phyloP scores from a whole-genome alignment of 2,113 vertebrate genomes.

The Piaya cayana region DNA sequence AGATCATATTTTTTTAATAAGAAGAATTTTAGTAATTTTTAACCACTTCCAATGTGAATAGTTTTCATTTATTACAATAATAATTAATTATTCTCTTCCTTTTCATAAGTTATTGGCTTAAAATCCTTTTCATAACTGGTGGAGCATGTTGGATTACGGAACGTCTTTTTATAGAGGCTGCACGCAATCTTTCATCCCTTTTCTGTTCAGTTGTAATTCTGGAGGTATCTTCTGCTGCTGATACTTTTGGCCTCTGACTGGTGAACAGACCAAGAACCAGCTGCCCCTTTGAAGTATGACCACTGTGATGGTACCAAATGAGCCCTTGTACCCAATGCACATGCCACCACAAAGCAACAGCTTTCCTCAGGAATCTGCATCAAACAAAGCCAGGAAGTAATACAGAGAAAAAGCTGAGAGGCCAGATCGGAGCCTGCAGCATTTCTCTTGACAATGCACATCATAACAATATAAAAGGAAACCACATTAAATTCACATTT shows the following conservation, averaged over 20 bases:
- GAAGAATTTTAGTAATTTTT: not conserved
- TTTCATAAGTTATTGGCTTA: not conserved
- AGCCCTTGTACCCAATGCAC: not conserved
- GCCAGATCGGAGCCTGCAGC: not conserved
- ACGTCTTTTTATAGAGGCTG: not conserved
- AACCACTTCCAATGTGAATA: not conserved
- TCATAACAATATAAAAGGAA: constrained; percentile 7
- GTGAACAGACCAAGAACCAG: not conserved
- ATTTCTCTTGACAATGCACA: constrained; percentile 15
- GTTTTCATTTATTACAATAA: not conserved
- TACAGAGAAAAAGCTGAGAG: constrained; percentile 9
- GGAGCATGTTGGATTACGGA: not conserved
- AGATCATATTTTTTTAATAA: not conserved
- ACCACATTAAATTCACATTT: constrained; percentile 45
- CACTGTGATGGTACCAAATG: not conserved
- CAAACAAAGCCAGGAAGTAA: not conserved
- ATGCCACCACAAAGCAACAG: not conserved
- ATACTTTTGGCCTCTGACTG: not conserved
- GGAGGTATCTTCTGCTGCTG: too few species aligned
- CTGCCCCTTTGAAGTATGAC: not conserved
- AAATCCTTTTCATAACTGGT: not conserved
- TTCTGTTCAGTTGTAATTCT: not conserved
- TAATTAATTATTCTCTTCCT: not conserved
- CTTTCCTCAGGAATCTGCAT: not conserved
- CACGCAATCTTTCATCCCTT: not conserved